Base-by-base conservation (phyloP, 1,140 invertebrate genomes). In the Latrodectus geometricus region DNA sequence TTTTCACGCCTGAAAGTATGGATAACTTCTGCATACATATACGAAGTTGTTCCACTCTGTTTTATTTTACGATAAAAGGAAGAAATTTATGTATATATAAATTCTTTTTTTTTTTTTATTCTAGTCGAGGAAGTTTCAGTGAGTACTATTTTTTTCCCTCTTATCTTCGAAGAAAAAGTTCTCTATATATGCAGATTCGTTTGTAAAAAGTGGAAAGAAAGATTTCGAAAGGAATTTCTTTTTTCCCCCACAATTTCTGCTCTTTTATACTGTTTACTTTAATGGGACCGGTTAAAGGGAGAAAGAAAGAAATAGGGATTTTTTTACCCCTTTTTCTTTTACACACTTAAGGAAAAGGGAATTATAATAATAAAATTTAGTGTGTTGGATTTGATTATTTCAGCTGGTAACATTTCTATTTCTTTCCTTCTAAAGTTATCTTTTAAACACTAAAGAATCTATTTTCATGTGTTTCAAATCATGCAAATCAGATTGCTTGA, bases 121-220 rank as follows among this genome's bases (percentile, higher is more conserved):
- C 68, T 79, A 21, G 76, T 11, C 23, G 9, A 69, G n/a, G 8
- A 23, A 61, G 48, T 48, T 14, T 35, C 65, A 23, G 77, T n/a
- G 21, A 14, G 52, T n/a, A 21, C 77, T n/a, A 69, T 21, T 72
- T 49, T 54, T 20, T 81, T 85, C 56, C 48, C 48, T 17, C 66
- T 15, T 73, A 49, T 52, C 35, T n/a, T 21, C 61, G 2, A 35
- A 35, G 49, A 70, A 61, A 75, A 66, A 87, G 78, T 78, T 87
- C 65, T 50, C 85, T 4, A n/a, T 87, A 76, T 87, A 87, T 87
- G 85, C 76, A 87, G 85, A 87, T 87, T 87, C 85, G 85, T 87
- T 87, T 86, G 83, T 20, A 77, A 78, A 52, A 70, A 73, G 72
- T 52, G 70, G 50, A 20, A 85, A 68, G 21, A 49, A 65, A 50